These are phyloP conservation scores for Camponotus pennsylvanicus DNA, from an alignment of 1,140 invertebrate species.

Conservation along the genomic window DNA sequence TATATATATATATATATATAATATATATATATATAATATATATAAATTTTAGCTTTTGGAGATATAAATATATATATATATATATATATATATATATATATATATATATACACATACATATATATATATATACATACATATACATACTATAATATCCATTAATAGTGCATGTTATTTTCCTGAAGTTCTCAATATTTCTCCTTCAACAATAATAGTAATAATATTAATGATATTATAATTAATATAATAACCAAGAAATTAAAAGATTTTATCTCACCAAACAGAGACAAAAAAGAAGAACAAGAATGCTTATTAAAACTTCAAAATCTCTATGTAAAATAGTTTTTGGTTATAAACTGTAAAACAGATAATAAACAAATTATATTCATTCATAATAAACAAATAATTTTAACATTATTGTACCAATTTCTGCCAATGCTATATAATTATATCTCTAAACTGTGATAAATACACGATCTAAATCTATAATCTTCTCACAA, in stretches of 20 bases:
- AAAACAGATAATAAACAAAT: conserved; percentile 70
- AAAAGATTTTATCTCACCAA: conserved; percentile 58
- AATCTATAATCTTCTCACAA: conserved; percentile 36
- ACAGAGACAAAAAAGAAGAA: conserved; percentile 61
- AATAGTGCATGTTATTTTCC: conserved; percentile 28
- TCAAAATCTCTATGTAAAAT: conserved; percentile 64
- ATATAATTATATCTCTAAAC: conserved; percentile 43
- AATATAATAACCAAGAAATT: conserved; percentile 69
- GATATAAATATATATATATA: too few species aligned
- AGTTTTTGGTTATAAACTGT: conserved; percentile 74
- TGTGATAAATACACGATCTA: conserved; percentile 37
- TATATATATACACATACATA: not conserved
- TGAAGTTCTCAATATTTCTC: conserved; percentile 25
- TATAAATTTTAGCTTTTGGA: not conserved
- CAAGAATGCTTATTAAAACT: conserved; percentile 58
- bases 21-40: too few species aligned
- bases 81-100: not conserved
- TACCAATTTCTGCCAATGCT: conserved; percentile 66
- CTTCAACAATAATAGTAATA: conserved; percentile 75
- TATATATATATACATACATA: conserved; percentile 1
- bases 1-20: not conserved
- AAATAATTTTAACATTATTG: conserved; percentile 64
- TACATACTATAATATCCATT: not conserved
- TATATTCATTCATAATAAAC: conserved; percentile 54
- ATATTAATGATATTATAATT: conserved; percentile 65